Evolutionary conservation across 2,888 invertebrate species (phyloP).

Genomic region (Aphrophora alni): DNA sequence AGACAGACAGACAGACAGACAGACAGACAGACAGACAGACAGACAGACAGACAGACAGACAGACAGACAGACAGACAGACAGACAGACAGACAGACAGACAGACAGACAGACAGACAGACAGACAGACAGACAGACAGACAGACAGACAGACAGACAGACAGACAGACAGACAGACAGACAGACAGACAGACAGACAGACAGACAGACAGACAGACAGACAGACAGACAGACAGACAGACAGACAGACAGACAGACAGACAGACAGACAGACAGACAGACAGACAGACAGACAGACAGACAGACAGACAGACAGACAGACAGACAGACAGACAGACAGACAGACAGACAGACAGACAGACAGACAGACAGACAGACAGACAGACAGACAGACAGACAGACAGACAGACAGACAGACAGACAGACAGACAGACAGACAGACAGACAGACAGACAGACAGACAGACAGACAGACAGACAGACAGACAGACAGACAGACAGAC

Average conservation of each 20-base stretch:
- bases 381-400: constrained; percentile 7
- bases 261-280: constrained; percentile 12
- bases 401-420: constrained; percentile 14
- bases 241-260: too few relatives aligned
- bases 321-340: constrained; percentile 23
- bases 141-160: background rate
- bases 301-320: constrained; percentile 23
- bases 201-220: too few relatives aligned
- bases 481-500: constrained; percentile 14
- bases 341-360: constrained; percentile 23
- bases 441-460: constrained; percentile 14
- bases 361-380: constrained; percentile 14
- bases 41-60: too few relatives aligned
- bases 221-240: too few relatives aligned
- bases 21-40: too few relatives aligned
- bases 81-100: too few relatives aligned
- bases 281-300: constrained; percentile 23
- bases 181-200: too few relatives aligned
- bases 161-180: too few relatives aligned
- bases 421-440: constrained; percentile 14
- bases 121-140: too few relatives aligned
- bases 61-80: too few relatives aligned
- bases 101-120: too few relatives aligned
- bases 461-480: constrained; percentile 14
- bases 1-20: background rate